A percentile compares a stretch with the other conserved stretches of the same genome.
These are phyloP conservation scores for Hippoglossus hippoglossus DNA, from an alignment of 2,797 vertebrate species.

Conservation along the genomic window DNA sequence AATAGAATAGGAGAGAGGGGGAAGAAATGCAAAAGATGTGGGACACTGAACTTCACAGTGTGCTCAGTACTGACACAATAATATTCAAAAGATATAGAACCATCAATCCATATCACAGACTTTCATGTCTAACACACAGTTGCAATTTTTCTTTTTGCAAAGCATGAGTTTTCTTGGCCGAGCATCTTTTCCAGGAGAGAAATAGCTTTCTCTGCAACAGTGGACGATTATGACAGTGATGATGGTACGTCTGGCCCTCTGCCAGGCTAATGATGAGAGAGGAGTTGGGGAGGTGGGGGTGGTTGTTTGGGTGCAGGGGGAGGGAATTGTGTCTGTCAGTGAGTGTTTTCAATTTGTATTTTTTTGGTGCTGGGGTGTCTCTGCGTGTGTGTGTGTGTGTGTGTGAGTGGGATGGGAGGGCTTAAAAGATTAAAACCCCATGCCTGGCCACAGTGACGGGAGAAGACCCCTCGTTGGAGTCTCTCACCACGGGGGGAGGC, in stretches of 20 bases:
- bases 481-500: conserved; percentile 72
- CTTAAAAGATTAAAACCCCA: conserved; percentile 80
- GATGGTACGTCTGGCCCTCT: conserved; percentile 47
- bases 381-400: conserved; percentile 11
- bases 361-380: conserved; percentile 25
- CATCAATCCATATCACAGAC: background rate
- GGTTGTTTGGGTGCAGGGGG: conserved; percentile 25
- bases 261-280: conserved; percentile 44
- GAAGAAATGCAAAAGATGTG: conserved; percentile 2
- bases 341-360: conserved; percentile 14
- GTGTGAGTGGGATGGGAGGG: conserved; percentile 39
- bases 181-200: conserved; percentile 5
- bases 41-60: conserved; percentile 1
- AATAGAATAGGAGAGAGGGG: conserved; percentile 11
- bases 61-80: conserved; percentile 2
- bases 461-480: conserved; percentile 63
- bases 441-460: conserved; percentile 44
- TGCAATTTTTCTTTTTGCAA: conserved; percentile 2
- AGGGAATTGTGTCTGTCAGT: background rate
- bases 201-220: conserved; percentile 14
- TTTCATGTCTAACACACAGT: background rate
- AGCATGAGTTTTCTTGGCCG: conserved; percentile 1
- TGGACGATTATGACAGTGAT: conserved; percentile 35
- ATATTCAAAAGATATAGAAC: background rate
- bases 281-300: conserved; percentile 1